Conservation (phyloP, 2,888 invertebrate species). For the Alloscopus bannaensis region DNA sequence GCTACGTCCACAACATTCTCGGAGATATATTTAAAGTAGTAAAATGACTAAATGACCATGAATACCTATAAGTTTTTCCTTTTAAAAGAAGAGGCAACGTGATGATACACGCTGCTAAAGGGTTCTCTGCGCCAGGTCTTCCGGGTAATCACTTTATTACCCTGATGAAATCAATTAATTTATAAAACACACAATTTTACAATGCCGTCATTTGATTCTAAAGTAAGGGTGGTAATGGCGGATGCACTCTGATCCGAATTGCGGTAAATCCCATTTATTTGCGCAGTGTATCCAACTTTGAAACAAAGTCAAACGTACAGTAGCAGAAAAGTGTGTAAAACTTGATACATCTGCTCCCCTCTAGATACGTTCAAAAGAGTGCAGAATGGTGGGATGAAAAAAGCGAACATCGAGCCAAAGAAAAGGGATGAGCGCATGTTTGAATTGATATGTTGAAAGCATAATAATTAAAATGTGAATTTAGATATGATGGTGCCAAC, state of each 20-base stretch:
- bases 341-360: no score
- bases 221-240: conserved; percentile 16
- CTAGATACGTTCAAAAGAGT: conserved; percentile 14
- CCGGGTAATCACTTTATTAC: conserved; percentile 61
- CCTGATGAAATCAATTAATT: conserved; percentile 62
- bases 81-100: no score
- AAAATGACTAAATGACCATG: no score
- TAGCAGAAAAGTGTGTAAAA: no score
- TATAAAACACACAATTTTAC: conserved; percentile 50
- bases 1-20: no score
- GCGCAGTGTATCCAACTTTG: neutral
- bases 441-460: conserved; percentile 41
- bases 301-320: conserved; percentile 5
- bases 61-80: conserved; percentile 33
- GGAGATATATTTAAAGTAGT: no score
- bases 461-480: conserved; percentile 52
- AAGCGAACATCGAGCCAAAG: neutral
- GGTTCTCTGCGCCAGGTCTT: conserved; percentile 55
- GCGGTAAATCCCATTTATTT: conserved; percentile 13
- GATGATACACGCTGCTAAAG: conserved; percentile 30
- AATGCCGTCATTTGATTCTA: conserved; percentile 20
- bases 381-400: neutral
- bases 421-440: conserved; percentile 17
- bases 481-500: conserved; percentile 60
- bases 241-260: conserved; percentile 39